These are phyloP conservation scores for Bombylius major DNA, from an alignment of 2,888 invertebrate species.

Conservation along the genomic window DNA sequence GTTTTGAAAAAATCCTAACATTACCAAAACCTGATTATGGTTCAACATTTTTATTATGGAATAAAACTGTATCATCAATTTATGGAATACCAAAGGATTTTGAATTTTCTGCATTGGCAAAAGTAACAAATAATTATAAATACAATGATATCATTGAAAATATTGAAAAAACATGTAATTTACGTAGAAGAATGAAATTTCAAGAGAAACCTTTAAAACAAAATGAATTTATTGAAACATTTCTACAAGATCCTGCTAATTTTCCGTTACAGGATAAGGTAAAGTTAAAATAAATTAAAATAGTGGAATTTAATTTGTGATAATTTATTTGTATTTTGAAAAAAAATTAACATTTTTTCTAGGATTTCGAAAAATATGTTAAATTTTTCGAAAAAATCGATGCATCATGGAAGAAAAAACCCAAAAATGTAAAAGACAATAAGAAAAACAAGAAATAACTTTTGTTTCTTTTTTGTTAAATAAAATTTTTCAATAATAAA, in stretches of 20 bases:
- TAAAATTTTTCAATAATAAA: no score
- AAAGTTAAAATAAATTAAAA: not conserved
- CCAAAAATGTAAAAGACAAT: no score
- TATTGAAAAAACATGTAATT: slow-evolving; percentile 21
- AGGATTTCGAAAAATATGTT: no score
- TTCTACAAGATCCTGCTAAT: slow-evolving; percentile 19
- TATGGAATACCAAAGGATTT: slow-evolving; percentile 17
- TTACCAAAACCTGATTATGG: slow-evolving; percentile 33
- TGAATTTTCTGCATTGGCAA: slow-evolving; percentile 25
- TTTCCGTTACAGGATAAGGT: slow-evolving; percentile 27
- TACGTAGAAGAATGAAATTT: slow-evolving; percentile 24
- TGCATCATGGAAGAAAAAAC: no score
- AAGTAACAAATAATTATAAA: slow-evolving; percentile 25
- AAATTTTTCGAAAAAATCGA: no score
- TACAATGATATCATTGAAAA: slow-evolving; percentile 32
- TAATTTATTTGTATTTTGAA: no score
- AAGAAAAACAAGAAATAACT: no score
- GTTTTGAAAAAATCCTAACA: slow-evolving; percentile 28
- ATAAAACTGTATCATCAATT: slow-evolving; percentile 22
- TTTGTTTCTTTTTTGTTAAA: no score
- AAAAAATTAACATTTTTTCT: no score
- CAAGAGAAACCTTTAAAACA: slow-evolving; percentile 19
- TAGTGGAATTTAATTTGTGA: no score
- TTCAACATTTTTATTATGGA: slow-evolving; percentile 27
- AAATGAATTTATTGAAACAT: slow-evolving; percentile 26